Percentiles rank a stretch among this genome's conserved stretches.
Evolutionary conservation across 1,140 invertebrate species (phyloP).

Genomic region (Phenacoccus solenopsis): DNA sequence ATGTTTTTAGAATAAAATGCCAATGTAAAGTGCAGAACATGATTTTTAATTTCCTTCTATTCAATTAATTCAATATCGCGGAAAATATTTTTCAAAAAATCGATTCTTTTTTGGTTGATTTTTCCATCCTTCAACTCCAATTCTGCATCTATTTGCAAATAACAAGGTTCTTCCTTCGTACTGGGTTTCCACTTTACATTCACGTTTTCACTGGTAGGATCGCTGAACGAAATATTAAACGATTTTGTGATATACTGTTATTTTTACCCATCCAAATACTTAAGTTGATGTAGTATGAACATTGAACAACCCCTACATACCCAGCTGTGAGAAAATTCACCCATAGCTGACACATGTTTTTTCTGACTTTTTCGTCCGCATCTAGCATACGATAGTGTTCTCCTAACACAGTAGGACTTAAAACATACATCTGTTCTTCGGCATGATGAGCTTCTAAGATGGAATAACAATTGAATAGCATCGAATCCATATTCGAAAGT

Average conservation of each 20-base stretch:
- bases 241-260: too few species aligned
- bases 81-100: not conserved
- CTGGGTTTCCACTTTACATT: not conserved
- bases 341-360: not conserved
- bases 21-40: too few species aligned
- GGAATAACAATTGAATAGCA: too few species aligned
- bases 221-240: not conserved
- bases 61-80: not conserved
- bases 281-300: too few species aligned
- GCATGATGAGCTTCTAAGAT: too few species aligned
- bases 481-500: too few species aligned
- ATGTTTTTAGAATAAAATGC: too few species aligned
- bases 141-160: not conserved
- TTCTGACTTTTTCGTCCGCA: not conserved
- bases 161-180: not conserved
- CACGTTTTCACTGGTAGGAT: not conserved
- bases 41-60: too few species aligned
- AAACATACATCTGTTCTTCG: too few species aligned
- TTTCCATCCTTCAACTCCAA: not conserved
- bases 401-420: too few species aligned
- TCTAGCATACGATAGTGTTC: not conserved
- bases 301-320: too few species aligned
- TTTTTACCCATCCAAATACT: too few species aligned
- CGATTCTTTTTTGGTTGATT: not conserved
- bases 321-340: not conserved